Conservation (phyloP, 2,888 invertebrate genomes). For the Orthosia gracilis region DNA sequence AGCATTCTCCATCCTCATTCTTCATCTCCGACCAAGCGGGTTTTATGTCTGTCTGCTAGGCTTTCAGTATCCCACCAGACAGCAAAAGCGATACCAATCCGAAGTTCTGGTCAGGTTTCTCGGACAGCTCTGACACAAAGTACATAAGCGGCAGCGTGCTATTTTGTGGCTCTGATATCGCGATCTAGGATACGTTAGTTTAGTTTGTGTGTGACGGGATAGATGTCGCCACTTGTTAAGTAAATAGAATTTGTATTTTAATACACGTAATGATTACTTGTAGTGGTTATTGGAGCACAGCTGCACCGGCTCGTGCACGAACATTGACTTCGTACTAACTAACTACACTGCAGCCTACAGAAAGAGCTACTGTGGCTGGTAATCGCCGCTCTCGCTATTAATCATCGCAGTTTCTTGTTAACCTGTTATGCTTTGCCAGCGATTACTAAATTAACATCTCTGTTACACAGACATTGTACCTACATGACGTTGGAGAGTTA, state of each 20-base stretch:
- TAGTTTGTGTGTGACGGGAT: not conserved
- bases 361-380: not conserved
- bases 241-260: not conserved
- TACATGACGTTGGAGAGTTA: not conserved
- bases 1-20: not conserved
- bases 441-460: slow-evolving; percentile 35
- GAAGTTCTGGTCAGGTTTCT: too few relatives aligned
- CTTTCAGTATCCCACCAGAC: too few relatives aligned
- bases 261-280: not conserved
- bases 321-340: not conserved
- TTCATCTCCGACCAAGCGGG: too few relatives aligned
- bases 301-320: not conserved
- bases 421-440: slow-evolving; percentile 42
- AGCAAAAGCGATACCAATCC: too few relatives aligned
- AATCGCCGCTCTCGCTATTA: slow-evolving; percentile 6
- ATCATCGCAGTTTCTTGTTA: slow-evolving; percentile 39
- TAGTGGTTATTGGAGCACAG: slow-evolving; percentile 5
- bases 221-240: not conserved
- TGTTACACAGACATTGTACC: not conserved
- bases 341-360: not conserved
- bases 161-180: not conserved
- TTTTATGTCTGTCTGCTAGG: too few relatives aligned
- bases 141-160: too few relatives aligned
- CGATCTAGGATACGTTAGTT: not conserved
- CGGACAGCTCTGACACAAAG: not conserved